phyloP scores from a whole-genome alignment of 2,888 invertebrate species.

The Tenthredo livida region DNA sequence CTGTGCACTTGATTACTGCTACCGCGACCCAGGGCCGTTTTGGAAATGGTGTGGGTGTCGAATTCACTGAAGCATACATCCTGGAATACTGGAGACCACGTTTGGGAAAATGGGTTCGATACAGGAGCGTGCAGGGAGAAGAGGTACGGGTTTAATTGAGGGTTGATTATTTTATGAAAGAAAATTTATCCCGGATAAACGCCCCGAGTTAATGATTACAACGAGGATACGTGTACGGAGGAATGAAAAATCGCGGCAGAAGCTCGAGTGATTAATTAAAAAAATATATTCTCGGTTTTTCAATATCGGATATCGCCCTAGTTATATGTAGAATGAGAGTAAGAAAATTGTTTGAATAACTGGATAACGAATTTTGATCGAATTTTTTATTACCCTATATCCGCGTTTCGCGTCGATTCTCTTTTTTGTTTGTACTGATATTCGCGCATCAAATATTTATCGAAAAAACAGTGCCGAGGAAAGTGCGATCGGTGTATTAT shows the following conservation, averaged over 20 bases:
- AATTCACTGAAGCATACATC: slow-evolving; percentile 91
- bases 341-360: slow-evolving; percentile 29
- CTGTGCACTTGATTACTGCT: slow-evolving; percentile 90
- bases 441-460: slow-evolving; percentile 25
- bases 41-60: slow-evolving; percentile 94
- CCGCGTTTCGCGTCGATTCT: neutral
- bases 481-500: neutral
- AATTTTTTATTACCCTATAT: neutral
- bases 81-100: slow-evolving; percentile 92
- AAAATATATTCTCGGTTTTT: neutral
- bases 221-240: no score
- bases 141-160: slow-evolving; percentile 82
- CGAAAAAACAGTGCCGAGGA: neutral
- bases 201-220: neutral
- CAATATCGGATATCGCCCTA: neutral
- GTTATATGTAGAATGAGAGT: neutral
- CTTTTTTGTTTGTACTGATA: neutral
- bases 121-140: slow-evolving; percentile 86
- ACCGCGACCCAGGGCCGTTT: slow-evolving; percentile 93
- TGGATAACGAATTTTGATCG: neutral
- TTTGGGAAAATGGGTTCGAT: slow-evolving; percentile 90
- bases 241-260: neutral
- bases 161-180: neutral
- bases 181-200: neutral
- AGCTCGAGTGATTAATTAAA: neutral